phyloP scores from a whole-genome alignment of 53 echinoderm and acorn worm species.

The Apostichopus leukothele region DNA sequence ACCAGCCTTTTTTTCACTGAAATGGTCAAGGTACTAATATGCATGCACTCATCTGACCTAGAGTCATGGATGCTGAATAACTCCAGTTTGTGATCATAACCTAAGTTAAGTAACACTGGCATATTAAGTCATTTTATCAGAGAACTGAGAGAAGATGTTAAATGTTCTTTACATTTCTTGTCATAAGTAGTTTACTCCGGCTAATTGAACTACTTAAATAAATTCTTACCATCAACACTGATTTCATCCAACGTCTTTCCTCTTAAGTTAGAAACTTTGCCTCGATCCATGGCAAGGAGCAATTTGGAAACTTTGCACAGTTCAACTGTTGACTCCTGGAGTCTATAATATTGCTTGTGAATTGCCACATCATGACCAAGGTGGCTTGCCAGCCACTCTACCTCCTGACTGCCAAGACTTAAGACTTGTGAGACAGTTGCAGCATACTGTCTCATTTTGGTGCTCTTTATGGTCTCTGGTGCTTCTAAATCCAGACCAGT shows the following conservation, averaged over 20 bases:
- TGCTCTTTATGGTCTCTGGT: slow-evolving; percentile 48
- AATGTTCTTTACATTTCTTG: no score
- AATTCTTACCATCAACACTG: slow-evolving; percentile 41
- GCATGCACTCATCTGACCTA: no score
- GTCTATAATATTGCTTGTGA: slow-evolving; percentile 52
- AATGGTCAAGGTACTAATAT: no score
- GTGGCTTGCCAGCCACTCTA: slow-evolving; percentile 61
- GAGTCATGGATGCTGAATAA: no score
- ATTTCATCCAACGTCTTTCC: slow-evolving; percentile 57
- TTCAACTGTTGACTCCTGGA: slow-evolving; percentile 52
- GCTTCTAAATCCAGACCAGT: slow-evolving; percentile 46
- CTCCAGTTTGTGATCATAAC: no score
- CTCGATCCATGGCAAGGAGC: slow-evolving; percentile 60
- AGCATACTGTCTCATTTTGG: slow-evolving; percentile 59
- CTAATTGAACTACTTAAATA: no score
- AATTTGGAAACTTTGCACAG: slow-evolving; percentile 61
- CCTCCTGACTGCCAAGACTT: slow-evolving; percentile 37
- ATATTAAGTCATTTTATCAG: no score
- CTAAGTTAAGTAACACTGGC: no score
- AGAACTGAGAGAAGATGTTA: no score
- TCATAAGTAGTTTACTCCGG: no score
- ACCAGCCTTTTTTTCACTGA: no score
- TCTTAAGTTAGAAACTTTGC: slow-evolving; percentile 38
- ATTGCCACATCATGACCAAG: slow-evolving; percentile 49
- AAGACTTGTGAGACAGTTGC: slow-evolving; percentile 60